phyloP scores from a whole-genome alignment of 1,140 invertebrate species.

The Portunus trituberculatus region DNA sequence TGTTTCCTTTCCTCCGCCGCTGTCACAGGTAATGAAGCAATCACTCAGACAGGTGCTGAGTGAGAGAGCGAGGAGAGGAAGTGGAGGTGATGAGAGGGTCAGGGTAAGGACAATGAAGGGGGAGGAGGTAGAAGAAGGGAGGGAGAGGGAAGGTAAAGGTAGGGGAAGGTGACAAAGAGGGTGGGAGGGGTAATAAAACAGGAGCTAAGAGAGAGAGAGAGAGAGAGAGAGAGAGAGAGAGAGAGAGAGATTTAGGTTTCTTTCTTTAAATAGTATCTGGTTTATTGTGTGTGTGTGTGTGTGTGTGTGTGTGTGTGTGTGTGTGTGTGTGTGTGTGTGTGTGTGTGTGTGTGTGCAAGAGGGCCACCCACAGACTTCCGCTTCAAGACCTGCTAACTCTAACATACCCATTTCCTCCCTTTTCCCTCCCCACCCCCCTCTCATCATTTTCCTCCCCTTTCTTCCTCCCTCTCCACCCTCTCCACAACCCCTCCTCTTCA shows the following conservation, averaged over 20 bases:
- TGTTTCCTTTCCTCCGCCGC: neutral
- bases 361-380: neutral
- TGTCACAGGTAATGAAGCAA: constrained; percentile 13
- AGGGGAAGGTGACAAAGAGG: neutral
- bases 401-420: neutral
- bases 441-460: no score
- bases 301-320: neutral
- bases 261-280: neutral
- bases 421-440: neutral
- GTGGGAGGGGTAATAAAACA: no score
- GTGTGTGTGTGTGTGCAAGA: neutral
- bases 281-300: neutral
- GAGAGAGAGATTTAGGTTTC: neutral
- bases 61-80: neutral
- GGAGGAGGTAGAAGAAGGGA: neutral
- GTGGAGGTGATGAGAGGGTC: neutral
- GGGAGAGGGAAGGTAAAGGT: neutral
- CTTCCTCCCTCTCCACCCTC: no score
- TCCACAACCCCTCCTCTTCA: no score
- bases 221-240: neutral
- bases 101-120: no score
- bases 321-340: constrained; percentile 8
- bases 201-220: no score
- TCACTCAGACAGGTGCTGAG: neutral
- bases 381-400: neutral